A percentile compares a stretch with the other conserved stretches of the same genome.
Evolutionary conservation across 2,888 invertebrate species (phyloP).

Genomic region (Dolichopus griseipennis): DNA sequence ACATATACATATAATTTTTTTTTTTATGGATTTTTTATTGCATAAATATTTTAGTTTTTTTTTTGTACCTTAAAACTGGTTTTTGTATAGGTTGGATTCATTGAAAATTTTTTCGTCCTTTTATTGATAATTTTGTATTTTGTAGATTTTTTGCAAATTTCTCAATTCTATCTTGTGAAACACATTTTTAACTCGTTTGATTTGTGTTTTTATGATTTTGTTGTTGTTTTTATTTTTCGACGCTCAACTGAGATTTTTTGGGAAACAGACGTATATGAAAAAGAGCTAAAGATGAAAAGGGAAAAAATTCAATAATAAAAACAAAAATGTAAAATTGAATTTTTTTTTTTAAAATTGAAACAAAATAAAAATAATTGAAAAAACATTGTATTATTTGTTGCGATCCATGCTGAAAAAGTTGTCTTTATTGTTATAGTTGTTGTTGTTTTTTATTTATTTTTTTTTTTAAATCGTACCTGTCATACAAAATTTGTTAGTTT

Average conservation of each 20-base stretch:
- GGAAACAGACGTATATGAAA: not conserved
- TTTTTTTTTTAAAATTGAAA: no score
- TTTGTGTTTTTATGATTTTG: no score
- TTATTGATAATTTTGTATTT: not conserved
- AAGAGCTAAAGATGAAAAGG: not conserved
- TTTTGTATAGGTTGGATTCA: not conserved
- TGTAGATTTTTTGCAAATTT: not conserved
- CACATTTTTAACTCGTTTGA: not conserved
- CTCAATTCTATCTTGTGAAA: not conserved
- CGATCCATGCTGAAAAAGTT: no score
- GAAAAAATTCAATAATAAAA: no score
- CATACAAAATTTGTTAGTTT: slow-evolving; percentile 3
- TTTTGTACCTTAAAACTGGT: not conserved
- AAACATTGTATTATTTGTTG: no score
- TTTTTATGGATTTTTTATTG: no score
- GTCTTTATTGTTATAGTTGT: no score
- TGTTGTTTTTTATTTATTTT: not conserved
- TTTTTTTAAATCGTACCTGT: not conserved
- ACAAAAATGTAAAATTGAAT: no score
- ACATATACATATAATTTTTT: no score
- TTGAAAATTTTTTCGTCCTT: not conserved
- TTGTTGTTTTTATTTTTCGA: no score
- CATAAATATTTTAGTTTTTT: not conserved
- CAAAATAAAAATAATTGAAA: no score
- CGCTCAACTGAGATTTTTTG: not conserved